A percentile compares a stretch with the other conserved stretches of the same genome.
These are phyloP conservation scores for Amblyteles armatorius DNA, from an alignment of 2,888 invertebrate genomes.

Conservation along the genomic window DNA sequence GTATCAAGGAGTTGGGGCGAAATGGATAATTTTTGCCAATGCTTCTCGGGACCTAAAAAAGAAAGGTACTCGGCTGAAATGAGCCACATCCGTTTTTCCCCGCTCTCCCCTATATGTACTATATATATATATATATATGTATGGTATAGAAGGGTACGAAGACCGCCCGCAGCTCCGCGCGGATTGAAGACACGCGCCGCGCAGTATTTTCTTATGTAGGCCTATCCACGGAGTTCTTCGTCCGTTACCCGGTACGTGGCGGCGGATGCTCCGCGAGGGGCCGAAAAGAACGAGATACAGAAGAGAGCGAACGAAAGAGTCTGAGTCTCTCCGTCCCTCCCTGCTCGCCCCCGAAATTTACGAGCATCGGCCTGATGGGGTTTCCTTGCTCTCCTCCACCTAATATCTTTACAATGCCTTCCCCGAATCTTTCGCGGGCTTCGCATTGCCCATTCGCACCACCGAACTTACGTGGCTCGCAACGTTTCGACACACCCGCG, in stretches of 20 bases:
- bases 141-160: conserved; percentile 48
- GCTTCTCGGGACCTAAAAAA: background rate
- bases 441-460: conserved; percentile 59
- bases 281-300: conserved; percentile 34
- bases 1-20: background rate
- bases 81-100: background rate
- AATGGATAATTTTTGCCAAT: background rate
- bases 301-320: conserved; percentile 57
- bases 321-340: conserved; percentile 76
- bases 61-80: background rate
- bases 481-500: background rate
- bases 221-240: conserved; percentile 64
- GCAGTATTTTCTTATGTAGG: conserved; percentile 82
- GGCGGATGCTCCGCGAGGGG: conserved; percentile 49
- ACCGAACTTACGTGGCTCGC: background rate
- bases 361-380: conserved; percentile 82
- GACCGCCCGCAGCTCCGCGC: conserved; percentile 46
- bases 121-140: background rate
- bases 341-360: conserved; percentile 78
- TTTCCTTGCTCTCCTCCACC: conserved; percentile 81
- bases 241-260: conserved; percentile 20
- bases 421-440: conserved; percentile 71
- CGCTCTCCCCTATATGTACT: too few species aligned
- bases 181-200: conserved; percentile 78
- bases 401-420: conserved; percentile 82